Percentiles rank a stretch among this genome's conserved stretches.
Evolutionary conservation across 2,888 invertebrate genomes (phyloP).

Genomic region (Arctia plantaginis): DNA sequence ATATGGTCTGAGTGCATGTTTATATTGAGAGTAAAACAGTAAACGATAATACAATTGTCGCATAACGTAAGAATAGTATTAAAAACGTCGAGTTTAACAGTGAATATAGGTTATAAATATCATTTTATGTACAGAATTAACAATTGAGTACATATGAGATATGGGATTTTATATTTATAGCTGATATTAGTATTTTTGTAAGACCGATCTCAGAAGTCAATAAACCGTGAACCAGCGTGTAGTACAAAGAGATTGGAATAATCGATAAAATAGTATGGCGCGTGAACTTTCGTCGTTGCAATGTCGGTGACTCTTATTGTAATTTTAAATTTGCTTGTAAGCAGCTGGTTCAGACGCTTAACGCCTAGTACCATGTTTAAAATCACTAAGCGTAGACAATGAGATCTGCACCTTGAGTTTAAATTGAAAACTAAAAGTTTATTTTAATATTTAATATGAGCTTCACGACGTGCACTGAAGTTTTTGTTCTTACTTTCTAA

Average conservation of each 20-base stretch:
- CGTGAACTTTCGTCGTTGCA: conserved; percentile 76
- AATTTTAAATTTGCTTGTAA: conserved; percentile 81
- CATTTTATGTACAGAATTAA: conserved; percentile 45
- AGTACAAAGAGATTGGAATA: conserved; percentile 69
- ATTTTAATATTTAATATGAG: conserved; percentile 22
- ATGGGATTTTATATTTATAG: conserved; percentile 49
- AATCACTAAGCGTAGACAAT: conserved; percentile 42
- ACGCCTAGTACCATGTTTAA: conserved; percentile 56
- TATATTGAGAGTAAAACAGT: conserved; percentile 30
- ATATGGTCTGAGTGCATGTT: conserved; percentile 16
- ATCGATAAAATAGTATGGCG: conserved; percentile 72
- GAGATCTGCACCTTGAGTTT: conserved; percentile 35
- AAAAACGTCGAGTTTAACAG: conserved; percentile 35
- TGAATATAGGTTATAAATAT: conserved; percentile 44
- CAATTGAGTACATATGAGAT: conserved; percentile 42
- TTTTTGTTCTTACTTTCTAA: not conserved
- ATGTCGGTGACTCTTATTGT: conserved; percentile 79
- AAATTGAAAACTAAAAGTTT: conserved; percentile 34
- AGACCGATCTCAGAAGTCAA: conserved; percentile 32
- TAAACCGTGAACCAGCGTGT: conserved; percentile 43
- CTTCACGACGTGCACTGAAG: conserved; percentile 1
- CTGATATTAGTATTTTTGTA: conserved; percentile 32
- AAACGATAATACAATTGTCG: conserved; percentile 28
- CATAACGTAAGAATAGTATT: conserved; percentile 45
- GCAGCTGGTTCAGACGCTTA: conserved; percentile 54